These are phyloP conservation scores for Ptyas mucosa DNA, from an alignment of 2,113 vertebrate species.

Conservation along the genomic window DNA sequence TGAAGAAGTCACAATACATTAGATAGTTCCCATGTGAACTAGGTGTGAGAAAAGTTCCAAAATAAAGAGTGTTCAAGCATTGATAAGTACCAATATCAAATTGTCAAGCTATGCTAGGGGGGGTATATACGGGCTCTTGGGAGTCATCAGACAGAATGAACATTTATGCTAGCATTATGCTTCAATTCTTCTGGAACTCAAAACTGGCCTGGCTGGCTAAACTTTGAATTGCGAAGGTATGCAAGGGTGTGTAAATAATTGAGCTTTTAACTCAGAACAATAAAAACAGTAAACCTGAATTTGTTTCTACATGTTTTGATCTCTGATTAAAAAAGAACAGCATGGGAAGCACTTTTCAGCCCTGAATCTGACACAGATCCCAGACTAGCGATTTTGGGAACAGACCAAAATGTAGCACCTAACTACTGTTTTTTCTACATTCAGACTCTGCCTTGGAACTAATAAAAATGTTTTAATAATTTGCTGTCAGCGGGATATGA, in stretches of 20 bases:
- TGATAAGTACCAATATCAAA: background rate
- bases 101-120: background rate
- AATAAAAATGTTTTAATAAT: background rate
- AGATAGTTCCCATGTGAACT: background rate
- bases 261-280: background rate
- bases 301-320: background rate
- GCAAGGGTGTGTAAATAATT: background rate
- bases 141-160: background rate
- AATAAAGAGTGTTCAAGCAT: background rate
- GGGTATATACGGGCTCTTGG: background rate
- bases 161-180: background rate
- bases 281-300: background rate
- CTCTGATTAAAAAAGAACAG: background rate
- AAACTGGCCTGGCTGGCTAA: background rate
- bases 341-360: background rate
- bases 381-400: background rate
- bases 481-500: background rate
- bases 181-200: background rate
- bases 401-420: background rate
- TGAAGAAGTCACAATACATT: background rate
- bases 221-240: background rate
- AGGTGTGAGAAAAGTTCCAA: background rate
- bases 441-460: background rate
- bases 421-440: background rate
- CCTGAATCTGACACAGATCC: background rate